Conservation (phyloP, 1,140 invertebrate species). For the Cydia fagiglandana region DNA sequence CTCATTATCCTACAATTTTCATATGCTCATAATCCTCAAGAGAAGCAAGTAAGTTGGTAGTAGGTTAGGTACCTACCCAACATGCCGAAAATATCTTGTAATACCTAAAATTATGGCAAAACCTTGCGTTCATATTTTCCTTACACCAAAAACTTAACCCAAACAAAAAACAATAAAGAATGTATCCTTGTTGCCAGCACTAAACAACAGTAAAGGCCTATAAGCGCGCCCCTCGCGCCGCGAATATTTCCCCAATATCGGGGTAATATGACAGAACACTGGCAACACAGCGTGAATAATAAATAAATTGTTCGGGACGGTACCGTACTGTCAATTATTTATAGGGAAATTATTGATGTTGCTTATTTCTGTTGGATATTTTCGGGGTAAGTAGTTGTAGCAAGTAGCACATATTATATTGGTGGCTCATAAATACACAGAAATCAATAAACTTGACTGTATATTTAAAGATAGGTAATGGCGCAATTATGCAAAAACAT, state of each 20-base stretch:
- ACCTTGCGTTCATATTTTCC: not conserved
- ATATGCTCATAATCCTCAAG: not conserved
- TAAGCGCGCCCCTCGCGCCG: slow-evolving; percentile 50
- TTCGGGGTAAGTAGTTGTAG: not conserved
- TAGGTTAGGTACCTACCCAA: not conserved
- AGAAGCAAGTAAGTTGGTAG: not conserved
- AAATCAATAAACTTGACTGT: not conserved
- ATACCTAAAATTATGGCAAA: not conserved
- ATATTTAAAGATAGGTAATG: not conserved
- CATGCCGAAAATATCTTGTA: not conserved
- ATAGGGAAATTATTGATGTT: slow-evolving; percentile 71
- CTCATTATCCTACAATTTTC: no score
- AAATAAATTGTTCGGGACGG: slow-evolving; percentile 61
- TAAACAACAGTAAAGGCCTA: slow-evolving; percentile 31
- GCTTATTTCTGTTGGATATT: slow-evolving; percentile 36
- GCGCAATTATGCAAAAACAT: slow-evolving; percentile 13
- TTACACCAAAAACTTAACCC: slow-evolving; percentile 10
- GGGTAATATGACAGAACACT: slow-evolving; percentile 75
- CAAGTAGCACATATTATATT: not conserved
- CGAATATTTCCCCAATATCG: slow-evolving; percentile 72
- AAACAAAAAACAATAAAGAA: slow-evolving; percentile 31
- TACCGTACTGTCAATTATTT: slow-evolving; percentile 72
- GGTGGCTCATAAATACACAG: not conserved
- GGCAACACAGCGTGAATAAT: slow-evolving; percentile 71
- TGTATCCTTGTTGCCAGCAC: slow-evolving; percentile 33